These are phyloP conservation scores for Gallinago paraguaiae DNA, from an alignment of 2,113 vertebrate genomes.

Conservation along the genomic window DNA sequence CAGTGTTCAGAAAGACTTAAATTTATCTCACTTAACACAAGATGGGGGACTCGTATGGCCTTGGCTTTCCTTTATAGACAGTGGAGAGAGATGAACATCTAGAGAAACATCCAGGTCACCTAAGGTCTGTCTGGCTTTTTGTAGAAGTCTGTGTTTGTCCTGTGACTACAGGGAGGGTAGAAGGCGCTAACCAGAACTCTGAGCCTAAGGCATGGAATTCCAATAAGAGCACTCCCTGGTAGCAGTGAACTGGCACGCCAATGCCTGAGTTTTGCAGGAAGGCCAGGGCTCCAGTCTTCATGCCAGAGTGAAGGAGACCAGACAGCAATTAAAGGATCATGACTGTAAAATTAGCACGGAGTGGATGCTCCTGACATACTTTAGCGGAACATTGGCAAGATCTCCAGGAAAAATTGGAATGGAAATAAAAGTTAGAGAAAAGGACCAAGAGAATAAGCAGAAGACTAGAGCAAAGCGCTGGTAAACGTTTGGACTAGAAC, in stretches of 20 bases:
- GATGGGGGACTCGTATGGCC: neutral
- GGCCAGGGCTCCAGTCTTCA: neutral
- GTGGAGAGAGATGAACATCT: neutral
- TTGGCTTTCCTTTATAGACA: neutral
- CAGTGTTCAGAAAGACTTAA: neutral
- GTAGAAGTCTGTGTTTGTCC: neutral
- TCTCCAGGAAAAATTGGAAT: neutral
- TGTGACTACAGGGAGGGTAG: neutral
- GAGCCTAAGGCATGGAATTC: neutral
- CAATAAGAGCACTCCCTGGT: neutral
- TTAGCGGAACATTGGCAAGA: neutral
- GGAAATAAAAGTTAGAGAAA: neutral
- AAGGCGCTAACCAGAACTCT: neutral
- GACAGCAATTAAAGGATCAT: neutral
- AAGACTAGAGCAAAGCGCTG: neutral
- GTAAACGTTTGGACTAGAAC: slow-evolving; percentile 26
- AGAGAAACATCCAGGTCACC: neutral
- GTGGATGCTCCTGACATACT: neutral
- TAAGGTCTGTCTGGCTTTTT: neutral
- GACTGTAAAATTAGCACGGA: neutral
- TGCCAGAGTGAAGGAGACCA: neutral
- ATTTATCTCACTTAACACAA: neutral
- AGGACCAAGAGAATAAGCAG: neutral
- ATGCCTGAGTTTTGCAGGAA: neutral
- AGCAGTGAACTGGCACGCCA: neutral